phyloP scores from a whole-genome alignment of 2,888 invertebrate species.

The Apocheima hispidaria region DNA sequence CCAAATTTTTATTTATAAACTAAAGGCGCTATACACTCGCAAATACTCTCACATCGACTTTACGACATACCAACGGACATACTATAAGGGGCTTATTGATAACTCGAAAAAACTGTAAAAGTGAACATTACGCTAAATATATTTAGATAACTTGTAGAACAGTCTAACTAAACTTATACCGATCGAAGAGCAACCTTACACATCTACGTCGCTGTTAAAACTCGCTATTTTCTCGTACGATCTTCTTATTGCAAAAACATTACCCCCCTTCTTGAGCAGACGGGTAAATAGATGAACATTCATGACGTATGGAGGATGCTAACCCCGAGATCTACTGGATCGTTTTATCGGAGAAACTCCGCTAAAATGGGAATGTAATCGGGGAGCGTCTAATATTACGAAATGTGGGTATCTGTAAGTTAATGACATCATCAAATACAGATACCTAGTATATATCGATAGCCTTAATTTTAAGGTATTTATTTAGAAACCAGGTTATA shows the following conservation, averaged over 20 bases:
- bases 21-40: constrained; percentile 54
- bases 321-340: constrained; percentile 40
- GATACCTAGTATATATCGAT: constrained; percentile 34
- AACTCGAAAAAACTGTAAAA: constrained; percentile 62
- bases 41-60: constrained; percentile 50
- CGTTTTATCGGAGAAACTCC: constrained; percentile 32
- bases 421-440: constrained; percentile 13
- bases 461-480: constrained; percentile 36
- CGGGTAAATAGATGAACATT: constrained; percentile 39
- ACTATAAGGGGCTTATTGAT: constrained; percentile 60
- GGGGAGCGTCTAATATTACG: constrained; percentile 36
- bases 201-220: constrained; percentile 56
- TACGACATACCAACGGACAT: constrained; percentile 51
- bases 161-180: constrained; percentile 73
- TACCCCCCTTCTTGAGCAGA: too few species aligned
- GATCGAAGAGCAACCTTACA: constrained; percentile 66
- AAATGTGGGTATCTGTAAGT: constrained; percentile 22
- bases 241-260: constrained; percentile 59
- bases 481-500: constrained; percentile 21
- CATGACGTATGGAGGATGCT: constrained; percentile 43
- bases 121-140: constrained; percentile 77
- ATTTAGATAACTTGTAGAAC: constrained; percentile 69
- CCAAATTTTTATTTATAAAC: constrained; percentile 39
- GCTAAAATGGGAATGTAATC: constrained; percentile 43
- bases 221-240: constrained; percentile 51